Conservation (phyloP, 1,140 invertebrate genomes). For the Drosophila punjabiensis region DNA sequence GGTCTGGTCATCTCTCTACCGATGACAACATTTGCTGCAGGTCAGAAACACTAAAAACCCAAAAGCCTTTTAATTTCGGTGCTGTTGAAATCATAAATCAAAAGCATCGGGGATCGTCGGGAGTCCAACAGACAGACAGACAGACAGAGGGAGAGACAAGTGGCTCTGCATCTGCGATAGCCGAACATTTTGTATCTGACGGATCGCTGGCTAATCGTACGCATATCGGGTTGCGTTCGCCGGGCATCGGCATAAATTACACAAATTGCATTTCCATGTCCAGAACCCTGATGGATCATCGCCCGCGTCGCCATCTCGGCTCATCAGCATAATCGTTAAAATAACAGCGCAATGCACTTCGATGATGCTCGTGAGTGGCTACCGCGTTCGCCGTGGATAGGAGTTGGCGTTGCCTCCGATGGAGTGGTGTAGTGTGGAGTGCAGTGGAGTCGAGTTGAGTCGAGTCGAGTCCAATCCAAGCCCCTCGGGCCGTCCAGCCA, state of each 20-base stretch:
- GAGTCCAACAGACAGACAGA: neutral
- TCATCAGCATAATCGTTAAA: conserved; percentile 85
- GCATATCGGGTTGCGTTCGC: conserved; percentile 49
- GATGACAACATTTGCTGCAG: conserved; percentile 82
- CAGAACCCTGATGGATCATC: conserved; percentile 79
- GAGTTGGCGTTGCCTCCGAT: neutral
- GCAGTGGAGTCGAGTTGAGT: conserved; percentile 13
- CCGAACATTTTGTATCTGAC: conserved; percentile 77
- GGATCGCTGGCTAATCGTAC: conserved; percentile 77
- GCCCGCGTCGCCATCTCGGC: conserved; percentile 66
- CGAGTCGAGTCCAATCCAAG: conserved; percentile 8
- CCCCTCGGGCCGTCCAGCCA: conserved; percentile 14
- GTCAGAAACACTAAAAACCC: conserved; percentile 54
- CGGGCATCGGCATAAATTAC: conserved; percentile 78
- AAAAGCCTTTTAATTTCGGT: conserved; percentile 78
- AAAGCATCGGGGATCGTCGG: conserved; percentile 52
- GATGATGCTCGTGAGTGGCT: conserved; percentile 70
- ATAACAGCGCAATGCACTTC: conserved; percentile 84
- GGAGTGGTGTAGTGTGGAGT: conserved; percentile 1
- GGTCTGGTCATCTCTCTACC: conserved; percentile 24
- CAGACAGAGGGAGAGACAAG: conserved; percentile 46
- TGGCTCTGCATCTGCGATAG: conserved; percentile 61
- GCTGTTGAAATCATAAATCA: conserved; percentile 81
- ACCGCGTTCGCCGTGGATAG: conserved; percentile 49
- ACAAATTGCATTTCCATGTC: conserved; percentile 85